Evolutionary conservation across 2,113 vertebrate genomes (phyloP).

Genomic region (Marcusenius ussheri): DNA sequence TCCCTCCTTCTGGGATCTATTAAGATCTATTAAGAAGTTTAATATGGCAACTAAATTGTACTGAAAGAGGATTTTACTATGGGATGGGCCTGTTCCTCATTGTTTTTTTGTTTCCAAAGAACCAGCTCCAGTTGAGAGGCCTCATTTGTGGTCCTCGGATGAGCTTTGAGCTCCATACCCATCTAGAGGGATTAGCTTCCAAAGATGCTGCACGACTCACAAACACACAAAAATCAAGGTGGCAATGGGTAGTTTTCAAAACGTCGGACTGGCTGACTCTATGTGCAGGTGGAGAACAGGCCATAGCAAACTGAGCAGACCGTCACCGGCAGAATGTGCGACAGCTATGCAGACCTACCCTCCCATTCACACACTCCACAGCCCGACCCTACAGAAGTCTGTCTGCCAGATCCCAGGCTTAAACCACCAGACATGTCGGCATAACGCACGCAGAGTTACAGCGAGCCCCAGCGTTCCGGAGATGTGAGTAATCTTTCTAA

Average conservation of each 20-base stretch:
- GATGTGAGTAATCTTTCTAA: not conserved
- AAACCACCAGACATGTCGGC: not conserved
- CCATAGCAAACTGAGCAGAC: not conserved
- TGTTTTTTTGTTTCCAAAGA: conserved; percentile 3
- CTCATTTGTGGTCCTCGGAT: not conserved
- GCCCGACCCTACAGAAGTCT: not conserved
- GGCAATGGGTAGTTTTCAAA: not conserved
- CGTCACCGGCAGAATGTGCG: not conserved
- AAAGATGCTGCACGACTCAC: not conserved
- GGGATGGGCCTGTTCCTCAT: conserved; percentile 12
- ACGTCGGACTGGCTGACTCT: not conserved
- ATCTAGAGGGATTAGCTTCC: not conserved
- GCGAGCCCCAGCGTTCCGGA: not conserved
- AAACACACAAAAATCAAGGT: not conserved
- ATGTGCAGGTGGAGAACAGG: not conserved
- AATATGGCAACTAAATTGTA: not conserved
- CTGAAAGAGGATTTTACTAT: not conserved
- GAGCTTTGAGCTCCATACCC: not conserved
- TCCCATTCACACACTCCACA: not conserved
- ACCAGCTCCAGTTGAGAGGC: not conserved
- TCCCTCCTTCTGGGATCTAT: not conserved
- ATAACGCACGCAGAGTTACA: not conserved
- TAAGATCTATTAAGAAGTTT: not conserved
- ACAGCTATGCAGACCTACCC: not conserved
- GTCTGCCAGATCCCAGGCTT: not conserved